Percentiles rank a stretch among this genome's conserved stretches.
These are phyloP conservation scores for Melanerpes formicivorus DNA, from an alignment of 2,113 vertebrate genomes.

Conservation along the genomic window DNA sequence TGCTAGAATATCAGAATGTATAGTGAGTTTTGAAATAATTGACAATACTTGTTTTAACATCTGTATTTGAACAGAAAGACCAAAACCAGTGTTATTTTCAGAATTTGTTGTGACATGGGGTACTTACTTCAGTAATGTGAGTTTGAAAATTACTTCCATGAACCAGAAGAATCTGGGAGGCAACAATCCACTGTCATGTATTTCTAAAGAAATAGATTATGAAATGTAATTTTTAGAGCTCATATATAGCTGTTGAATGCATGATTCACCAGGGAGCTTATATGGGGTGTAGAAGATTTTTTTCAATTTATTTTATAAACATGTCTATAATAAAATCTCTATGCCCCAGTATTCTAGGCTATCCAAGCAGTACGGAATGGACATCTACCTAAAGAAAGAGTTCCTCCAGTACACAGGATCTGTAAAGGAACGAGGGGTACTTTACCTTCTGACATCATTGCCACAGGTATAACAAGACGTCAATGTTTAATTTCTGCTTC, in stretches of 20 bases:
- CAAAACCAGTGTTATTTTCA: neutral
- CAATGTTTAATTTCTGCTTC: neutral
- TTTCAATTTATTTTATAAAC: neutral
- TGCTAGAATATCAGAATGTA: neutral
- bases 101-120: neutral
- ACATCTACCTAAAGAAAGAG: conserved; percentile 92
- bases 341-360: conserved; percentile 86
- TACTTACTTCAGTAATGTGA: neutral
- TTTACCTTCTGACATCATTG: conserved; percentile 84
- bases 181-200: neutral
- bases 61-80: neutral
- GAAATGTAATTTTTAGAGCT: neutral
- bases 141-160: neutral
- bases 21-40: neutral
- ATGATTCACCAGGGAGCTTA: neutral
- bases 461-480: conserved; percentile 76
- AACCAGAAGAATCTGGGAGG: neutral
- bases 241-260: neutral
- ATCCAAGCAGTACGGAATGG: conserved; percentile 90
- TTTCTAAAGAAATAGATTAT: neutral
- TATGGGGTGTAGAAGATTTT: neutral
- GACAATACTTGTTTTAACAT: neutral
- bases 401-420: conserved; percentile 90
- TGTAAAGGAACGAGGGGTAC: conserved; percentile 88
- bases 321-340: neutral